Percentiles rank a stretch among this genome's conserved stretches.
phyloP scores from a whole-genome alignment of 2,113 vertebrate genomes.

The Eulemur rufifrons region DNA sequence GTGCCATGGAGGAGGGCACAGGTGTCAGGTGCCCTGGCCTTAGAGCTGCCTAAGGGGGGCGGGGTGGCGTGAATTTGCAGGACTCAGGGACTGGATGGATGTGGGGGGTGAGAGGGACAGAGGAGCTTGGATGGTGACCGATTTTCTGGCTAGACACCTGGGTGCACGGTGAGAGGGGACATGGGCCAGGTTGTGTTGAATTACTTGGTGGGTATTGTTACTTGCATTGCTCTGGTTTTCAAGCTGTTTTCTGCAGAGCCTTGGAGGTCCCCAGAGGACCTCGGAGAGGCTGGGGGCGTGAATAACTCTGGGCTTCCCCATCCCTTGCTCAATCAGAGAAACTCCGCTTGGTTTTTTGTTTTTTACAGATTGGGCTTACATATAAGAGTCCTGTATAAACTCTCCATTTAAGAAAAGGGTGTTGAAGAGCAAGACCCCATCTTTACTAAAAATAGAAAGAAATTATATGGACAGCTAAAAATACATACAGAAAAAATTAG shows the following conservation, averaged over 20 bases:
- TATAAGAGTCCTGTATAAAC: background rate
- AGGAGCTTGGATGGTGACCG: background rate
- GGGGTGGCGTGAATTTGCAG: too few species aligned
- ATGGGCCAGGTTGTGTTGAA: fast-evolving
- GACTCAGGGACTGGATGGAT: background rate
- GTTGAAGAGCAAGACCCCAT: too few species aligned
- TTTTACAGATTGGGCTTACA: background rate
- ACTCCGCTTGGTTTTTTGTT: background rate
- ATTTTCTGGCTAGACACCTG: background rate
- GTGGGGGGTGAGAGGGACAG: background rate
- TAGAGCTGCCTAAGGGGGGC: fast-evolving
- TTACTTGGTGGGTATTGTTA: background rate
- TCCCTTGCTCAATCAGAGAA: background rate
- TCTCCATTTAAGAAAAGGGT: background rate
- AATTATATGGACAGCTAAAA: too few species aligned
- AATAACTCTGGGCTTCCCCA: too few species aligned
- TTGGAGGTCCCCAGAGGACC: background rate
- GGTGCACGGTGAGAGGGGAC: background rate
- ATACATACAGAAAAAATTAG: too few species aligned
- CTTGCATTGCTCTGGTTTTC: background rate
- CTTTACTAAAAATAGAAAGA: too few species aligned
- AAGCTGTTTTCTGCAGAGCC: background rate
- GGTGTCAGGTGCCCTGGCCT: background rate
- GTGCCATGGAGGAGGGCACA: fast-evolving
- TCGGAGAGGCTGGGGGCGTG: fast-evolving